Conservation (phyloP, 2,888 invertebrate genomes). For the Drosophila mimica region DNA sequence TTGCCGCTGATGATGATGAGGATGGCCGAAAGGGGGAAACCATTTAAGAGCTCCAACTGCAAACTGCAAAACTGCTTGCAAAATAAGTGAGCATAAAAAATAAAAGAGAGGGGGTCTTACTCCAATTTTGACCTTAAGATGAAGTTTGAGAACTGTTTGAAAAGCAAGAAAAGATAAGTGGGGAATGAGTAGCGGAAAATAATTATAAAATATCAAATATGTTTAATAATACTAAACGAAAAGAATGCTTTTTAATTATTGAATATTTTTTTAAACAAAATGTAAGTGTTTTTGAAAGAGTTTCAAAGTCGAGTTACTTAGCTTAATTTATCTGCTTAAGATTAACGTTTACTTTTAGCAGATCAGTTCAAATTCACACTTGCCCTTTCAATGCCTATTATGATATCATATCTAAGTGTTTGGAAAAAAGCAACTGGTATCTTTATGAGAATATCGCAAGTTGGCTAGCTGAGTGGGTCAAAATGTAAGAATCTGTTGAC, state of each 20-base stretch:
- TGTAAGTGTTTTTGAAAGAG: not conserved
- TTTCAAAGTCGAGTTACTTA: not conserved
- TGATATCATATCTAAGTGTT: slow-evolving; percentile 24
- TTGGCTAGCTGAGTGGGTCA: not conserved
- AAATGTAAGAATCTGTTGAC: not conserved
- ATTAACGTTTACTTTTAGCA: not conserved
- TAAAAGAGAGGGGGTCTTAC: too few relatives aligned
- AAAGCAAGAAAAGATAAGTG: not conserved
- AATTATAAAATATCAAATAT: not conserved
- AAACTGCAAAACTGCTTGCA: slow-evolving; percentile 3
- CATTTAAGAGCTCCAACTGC: slow-evolving; percentile 21
- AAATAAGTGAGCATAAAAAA: not conserved
- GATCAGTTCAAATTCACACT: slow-evolving; percentile 17
- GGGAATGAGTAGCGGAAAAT: not conserved
- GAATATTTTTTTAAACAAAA: not conserved
- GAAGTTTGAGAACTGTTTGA: not conserved
- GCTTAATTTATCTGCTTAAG: not conserved
- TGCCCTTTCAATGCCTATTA: slow-evolving; percentile 45
- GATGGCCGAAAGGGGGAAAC: slow-evolving; percentile 14
- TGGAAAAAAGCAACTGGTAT: not conserved
- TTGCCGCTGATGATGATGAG: slow-evolving; percentile 8
- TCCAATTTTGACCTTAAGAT: too few relatives aligned
- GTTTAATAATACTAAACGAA: not conserved
- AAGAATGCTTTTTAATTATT: not conserved
- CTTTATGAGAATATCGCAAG: not conserved